Base-by-base conservation (phyloP, 1,140 invertebrate genomes). In the Drosophila bocki region DNA sequence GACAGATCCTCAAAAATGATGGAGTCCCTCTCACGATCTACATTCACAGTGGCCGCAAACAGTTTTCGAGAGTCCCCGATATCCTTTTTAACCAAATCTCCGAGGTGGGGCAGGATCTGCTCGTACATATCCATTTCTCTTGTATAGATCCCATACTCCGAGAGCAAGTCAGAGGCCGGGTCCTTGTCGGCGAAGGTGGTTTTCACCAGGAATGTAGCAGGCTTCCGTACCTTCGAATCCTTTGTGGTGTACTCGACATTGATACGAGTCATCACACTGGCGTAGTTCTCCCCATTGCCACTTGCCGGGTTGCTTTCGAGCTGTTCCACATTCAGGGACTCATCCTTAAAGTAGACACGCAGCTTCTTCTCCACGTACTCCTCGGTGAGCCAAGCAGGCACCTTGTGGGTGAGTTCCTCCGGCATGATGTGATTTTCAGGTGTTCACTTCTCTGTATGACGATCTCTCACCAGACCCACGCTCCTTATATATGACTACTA, bases 1-100 rank as follows among this genome's bases (percentile, higher is more conserved):
- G 85, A 86, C 29, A 95, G 80, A 84, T 91, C 91, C 47, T 92
- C 91, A 15, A 91, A 91, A 4, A 91, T 75, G 4, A 92, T 92
- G 0, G 79, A 82, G 11, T 59, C 41, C 5, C 58, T 56, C 3
- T 47, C 53, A 5, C 78, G 67, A 62, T 92, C 91, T 13, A 91
- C 91, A 54, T 74, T 60, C 3, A 92, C 69, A 7, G 85, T 91
- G 7, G 56, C 67, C 0, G 91, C 87, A 71, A 91, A 92, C 3
- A 92, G 53, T 9, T 87, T 91, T 2, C 86, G 58, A 0, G 62
- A 13, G 35, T 92, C 88, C 0, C 51, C 59, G 8, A 88, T 63
- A 35, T 83, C 76, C 2, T 61, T 15, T 1, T n/a, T 53, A 0
- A 92, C 41, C 7, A 91, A n/a, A 19, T 58, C 48, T 3, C 67